Base-by-base conservation (phyloP, 2,113 vertebrate species). In the Zosterops japonicus region DNA sequence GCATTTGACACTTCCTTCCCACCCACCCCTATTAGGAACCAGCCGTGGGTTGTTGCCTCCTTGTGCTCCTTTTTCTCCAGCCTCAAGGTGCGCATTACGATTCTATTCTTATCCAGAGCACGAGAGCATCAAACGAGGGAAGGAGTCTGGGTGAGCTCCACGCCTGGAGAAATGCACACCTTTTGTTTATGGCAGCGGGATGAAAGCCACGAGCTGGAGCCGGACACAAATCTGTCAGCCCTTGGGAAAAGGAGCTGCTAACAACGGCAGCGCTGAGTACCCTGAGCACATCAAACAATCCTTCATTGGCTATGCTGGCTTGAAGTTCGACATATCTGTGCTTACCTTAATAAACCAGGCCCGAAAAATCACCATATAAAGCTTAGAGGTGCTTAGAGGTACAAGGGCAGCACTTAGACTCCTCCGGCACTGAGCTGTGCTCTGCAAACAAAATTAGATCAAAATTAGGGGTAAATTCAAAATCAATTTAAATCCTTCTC, bases 281-380 rank as follows among this genome's bases (percentile, higher is more conserved):
- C 52, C 3, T 18, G 4, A 71, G 33, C 80, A 96, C 90, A 91
- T 97, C 96, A 97, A 93, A 96, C 69, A 46, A 83, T 18, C 90
- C 80, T 90, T 96, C 96, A 94, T 96, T 64, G 95, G 44, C 72
- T 96, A 95, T 94, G 92, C 93, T 96, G 92, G 92, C 83, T 96
- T 97, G 95, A 96, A 96, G 76, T 93, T 90, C 64, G 49, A 67
- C 85, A 64, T 80, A 25, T 71, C 60, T 86, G 44, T 49, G 75
- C 72, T 82, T 87, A 96, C 93, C 80, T 92, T 96, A 96, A 94
- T 87, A 89, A 96, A 69, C 20, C 49, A 63, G 63, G 49, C 65
- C 47, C 55, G 72, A 49, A 77, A 93, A 94, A 81, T 52, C 52
- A 28, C 52, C 0, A 0, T n/a, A 5, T 36, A 81, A 81, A 90